Evolutionary conservation across 1,140 invertebrate species (phyloP), one percentile per base, ranked within the genome.

Genomic region (Chymomyza costata): DNA sequence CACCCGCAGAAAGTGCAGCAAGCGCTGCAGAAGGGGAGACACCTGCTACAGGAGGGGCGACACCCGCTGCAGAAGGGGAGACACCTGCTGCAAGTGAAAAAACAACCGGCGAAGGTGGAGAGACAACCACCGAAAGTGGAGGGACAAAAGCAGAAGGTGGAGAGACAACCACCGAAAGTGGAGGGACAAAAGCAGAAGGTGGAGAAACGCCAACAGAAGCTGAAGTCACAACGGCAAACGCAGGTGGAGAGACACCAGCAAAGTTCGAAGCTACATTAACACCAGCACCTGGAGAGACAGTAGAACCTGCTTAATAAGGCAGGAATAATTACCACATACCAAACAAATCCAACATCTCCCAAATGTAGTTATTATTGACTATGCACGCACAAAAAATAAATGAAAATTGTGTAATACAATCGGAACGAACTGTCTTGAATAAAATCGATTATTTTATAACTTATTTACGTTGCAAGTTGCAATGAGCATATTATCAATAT

Each of bases 351-450:
- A n/a, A n/a, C n/a, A n/a, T n/a, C n/a, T n/a, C n/a, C n/a, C n/a
- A n/a, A n/a, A n/a, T n/a, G n/a, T n/a, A n/a, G n/a, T n/a, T n/a
- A n/a, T n/a, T n/a, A 3, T 3, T 34, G n/a, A 13, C 6, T 43
- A 39, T 34, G 18, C 32, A 38, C 5, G 13, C 6, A 17, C 30
- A 39, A 53, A 41, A 34, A 39, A 45, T 51, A 51, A 57, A 32
- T 39, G 14, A 25, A 25, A 25, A 25, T n/a, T n/a, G 21, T 25
- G 21, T 25, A n/a, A n/a, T n/a, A n/a, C n/a, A n/a, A n/a, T n/a
- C n/a, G n/a, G n/a, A n/a, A n/a, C n/a, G n/a, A n/a, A n/a, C n/a
- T n/a, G n/a, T n/a, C n/a, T n/a, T n/a, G n/a, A n/a, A n/a, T n/a
- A n/a, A n/a, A n/a, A n/a, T n/a, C n/a, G n/a, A n/a, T n/a, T n/a